A percentile compares a stretch with the other conserved stretches of the same genome.
These are phyloP conservation scores for Acanthornis magna DNA, from an alignment of 2,797 vertebrate species.

Conservation along the genomic window DNA sequence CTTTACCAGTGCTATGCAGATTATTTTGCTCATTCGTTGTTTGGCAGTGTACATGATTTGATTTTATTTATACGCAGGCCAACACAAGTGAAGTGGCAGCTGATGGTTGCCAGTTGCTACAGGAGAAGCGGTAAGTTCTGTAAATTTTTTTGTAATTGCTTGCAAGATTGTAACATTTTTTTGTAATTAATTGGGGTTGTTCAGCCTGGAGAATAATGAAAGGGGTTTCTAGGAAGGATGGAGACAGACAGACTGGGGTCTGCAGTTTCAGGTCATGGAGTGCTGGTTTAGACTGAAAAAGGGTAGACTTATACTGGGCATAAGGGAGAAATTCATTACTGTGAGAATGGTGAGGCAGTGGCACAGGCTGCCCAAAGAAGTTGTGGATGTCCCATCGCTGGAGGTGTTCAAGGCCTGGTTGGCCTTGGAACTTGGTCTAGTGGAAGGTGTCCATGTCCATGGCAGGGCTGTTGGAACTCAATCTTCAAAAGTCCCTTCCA, in stretches of 20 bases:
- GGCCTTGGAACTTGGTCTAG: neutral
- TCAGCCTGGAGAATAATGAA: neutral
- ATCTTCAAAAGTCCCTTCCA: neutral
- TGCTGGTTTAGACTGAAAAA: neutral
- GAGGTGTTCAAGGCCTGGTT: neutral
- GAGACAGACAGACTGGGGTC: neutral
- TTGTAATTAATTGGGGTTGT: neutral
- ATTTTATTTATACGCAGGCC: conserved; percentile 78
- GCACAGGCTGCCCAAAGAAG: neutral
- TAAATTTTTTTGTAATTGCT: neutral
- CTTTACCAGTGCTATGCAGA: neutral
- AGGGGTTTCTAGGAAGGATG: neutral
- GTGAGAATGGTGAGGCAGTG: neutral
- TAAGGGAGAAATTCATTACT: neutral
- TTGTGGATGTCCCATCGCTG: neutral
- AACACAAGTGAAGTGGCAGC: conserved; percentile 91
- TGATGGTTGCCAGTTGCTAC: conserved; percentile 96
- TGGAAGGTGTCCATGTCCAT: neutral
- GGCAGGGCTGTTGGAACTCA: neutral
- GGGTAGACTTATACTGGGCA: neutral
- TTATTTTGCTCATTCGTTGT: neutral
- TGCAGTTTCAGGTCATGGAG: neutral
- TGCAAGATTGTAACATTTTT: neutral
- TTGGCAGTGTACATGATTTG: neutral
- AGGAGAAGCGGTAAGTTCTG: conserved; percentile 88